Conservation (phyloP, 2,113 vertebrate genomes). For the Brienomyrus brachyistius region DNA sequence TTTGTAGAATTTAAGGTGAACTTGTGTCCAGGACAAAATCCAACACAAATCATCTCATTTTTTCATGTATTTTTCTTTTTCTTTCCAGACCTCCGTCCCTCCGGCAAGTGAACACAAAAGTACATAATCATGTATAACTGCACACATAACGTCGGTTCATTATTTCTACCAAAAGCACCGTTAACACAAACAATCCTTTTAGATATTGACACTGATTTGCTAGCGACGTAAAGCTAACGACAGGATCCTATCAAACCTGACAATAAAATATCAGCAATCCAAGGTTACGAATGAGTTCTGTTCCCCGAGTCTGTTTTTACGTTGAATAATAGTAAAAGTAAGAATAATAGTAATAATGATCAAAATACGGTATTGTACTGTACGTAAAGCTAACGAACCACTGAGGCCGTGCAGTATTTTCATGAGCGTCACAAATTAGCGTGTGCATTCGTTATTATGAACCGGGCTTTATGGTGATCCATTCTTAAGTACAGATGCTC, state of each 20-base stretch:
- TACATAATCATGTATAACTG: not conserved
- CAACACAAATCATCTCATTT: not conserved
- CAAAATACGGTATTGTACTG: not conserved
- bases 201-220: not conserved
- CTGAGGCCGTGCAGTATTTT: not conserved
- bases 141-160: not conserved
- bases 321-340: not conserved
- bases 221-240: not conserved
- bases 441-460: not conserved
- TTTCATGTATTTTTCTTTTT: not conserved
- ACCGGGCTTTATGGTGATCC: not conserved
- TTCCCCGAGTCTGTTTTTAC: not conserved
- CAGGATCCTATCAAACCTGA: not conserved
- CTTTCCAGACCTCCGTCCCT: not conserved
- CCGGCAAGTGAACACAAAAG: not conserved
- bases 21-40: not conserved
- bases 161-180: not conserved
- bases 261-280: not conserved
- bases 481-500: not conserved
- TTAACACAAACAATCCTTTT: not conserved
- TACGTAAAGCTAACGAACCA: not conserved
- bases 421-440: not conserved
- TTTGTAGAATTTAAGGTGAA: slow-evolving; percentile 11
- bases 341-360: not conserved
- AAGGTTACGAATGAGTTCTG: not conserved